These are phyloP conservation scores for Globia sparganii DNA, from an alignment of 2,888 invertebrate genomes.

Conservation along the genomic window DNA sequence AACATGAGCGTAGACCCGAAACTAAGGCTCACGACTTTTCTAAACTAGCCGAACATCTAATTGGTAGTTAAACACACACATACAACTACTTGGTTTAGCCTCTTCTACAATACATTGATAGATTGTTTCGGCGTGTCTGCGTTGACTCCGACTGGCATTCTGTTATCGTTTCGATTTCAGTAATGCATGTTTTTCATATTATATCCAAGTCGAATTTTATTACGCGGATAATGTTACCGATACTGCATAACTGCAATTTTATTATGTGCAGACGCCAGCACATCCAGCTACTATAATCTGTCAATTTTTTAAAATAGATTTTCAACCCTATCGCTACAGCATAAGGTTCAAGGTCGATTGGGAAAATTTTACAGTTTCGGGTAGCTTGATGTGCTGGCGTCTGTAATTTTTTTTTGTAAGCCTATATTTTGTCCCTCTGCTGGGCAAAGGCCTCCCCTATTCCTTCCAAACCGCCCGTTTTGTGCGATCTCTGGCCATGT, in stretches of 20 bases:
- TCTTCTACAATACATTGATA: not conserved
- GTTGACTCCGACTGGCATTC: slow-evolving; percentile 7
- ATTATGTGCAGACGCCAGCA: no score
- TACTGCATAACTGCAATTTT: slow-evolving; percentile 18
- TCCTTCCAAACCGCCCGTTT: not conserved
- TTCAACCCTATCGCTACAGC: no score
- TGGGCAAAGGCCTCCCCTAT: not conserved
- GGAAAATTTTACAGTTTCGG: no score
- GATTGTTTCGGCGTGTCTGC: not conserved
- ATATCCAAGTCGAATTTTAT: slow-evolving; percentile 37
- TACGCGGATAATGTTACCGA: slow-evolving; percentile 20
- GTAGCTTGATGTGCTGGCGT: no score
- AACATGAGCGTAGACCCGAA: slow-evolving; percentile 13
- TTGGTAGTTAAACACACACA: slow-evolving; percentile 24
- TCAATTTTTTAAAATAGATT: no score
- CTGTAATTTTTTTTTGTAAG: no score
- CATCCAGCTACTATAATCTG: no score
- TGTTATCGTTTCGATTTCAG: slow-evolving; percentile 38
- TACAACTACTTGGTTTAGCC: not conserved
- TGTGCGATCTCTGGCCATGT: not conserved
- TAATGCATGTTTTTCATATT: slow-evolving; percentile 36
- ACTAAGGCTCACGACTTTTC: slow-evolving; percentile 25
- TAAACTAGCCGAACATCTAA: slow-evolving; percentile 15
- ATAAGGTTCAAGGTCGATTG: no score
- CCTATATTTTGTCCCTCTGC: no score